Evolutionary conservation across 2,888 invertebrate species (phyloP).

Genomic region (Phymatocera aterrima): DNA sequence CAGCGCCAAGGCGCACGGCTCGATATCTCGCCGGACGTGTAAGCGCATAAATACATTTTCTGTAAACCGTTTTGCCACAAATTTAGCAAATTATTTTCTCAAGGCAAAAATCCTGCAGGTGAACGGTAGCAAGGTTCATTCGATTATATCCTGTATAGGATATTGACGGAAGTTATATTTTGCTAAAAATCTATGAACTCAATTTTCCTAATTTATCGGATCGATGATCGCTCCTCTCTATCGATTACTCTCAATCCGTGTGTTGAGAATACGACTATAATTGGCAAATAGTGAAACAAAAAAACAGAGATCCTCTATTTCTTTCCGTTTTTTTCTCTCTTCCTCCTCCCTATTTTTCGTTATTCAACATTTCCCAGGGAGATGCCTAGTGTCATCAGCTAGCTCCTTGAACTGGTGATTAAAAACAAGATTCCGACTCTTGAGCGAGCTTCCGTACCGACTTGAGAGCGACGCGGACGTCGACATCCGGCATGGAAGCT

Average conservation of each 20-base stretch:
- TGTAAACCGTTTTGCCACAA: conserved; percentile 5
- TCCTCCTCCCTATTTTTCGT: background rate
- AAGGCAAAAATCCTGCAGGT: background rate
- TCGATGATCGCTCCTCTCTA: too few species aligned
- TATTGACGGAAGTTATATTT: background rate
- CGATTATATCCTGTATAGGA: background rate
- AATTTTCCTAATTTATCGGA: too few species aligned
- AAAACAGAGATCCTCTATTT: background rate
- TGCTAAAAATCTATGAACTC: too few species aligned
- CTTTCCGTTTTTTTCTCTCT: too few species aligned
- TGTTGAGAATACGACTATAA: background rate
- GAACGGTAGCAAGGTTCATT: conserved; percentile 7
- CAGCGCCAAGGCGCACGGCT: conserved; percentile 39
- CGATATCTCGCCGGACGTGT: conserved; percentile 32
- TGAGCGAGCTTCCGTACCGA: conserved; percentile 28
- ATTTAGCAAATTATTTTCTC: conserved; percentile 11
- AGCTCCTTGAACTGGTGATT: conserved; percentile 40
- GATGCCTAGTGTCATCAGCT: background rate
- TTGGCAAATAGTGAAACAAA: background rate
- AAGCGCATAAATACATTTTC: conserved; percentile 35
- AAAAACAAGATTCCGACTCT: conserved; percentile 37
- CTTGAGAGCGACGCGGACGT: background rate
- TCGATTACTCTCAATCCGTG: too few species aligned
- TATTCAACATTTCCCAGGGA: background rate
- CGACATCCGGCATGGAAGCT: background rate